These are phyloP conservation scores for Chesias legatella DNA, from an alignment of 2,888 invertebrate genomes.

Conservation along the genomic window DNA sequence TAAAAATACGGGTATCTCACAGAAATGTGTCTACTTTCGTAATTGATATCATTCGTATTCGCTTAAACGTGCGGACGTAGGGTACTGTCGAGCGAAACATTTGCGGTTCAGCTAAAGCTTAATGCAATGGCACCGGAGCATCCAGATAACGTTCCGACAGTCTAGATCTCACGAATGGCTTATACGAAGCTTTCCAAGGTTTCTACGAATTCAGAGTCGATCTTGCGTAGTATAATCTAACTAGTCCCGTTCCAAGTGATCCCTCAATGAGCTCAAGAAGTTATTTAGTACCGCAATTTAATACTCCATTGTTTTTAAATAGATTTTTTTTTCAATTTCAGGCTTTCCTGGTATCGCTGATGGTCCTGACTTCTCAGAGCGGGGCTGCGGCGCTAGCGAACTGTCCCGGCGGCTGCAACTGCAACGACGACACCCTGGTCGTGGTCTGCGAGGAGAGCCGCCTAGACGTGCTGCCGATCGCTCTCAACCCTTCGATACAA, in stretches of 20 bases:
- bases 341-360: constrained; percentile 62
- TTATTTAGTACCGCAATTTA: constrained; percentile 12
- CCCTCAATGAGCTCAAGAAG: constrained; percentile 5
- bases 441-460: constrained; percentile 93
- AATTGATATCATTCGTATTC: constrained; percentile 37
- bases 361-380: constrained; percentile 58
- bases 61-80: constrained; percentile 29
- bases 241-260: constrained; percentile 11
- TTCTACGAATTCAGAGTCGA: constrained; percentile 29
- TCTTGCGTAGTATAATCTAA: constrained; percentile 17
- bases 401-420: constrained; percentile 93
- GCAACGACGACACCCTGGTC: constrained; percentile 93
- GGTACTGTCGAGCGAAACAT: constrained; percentile 30
- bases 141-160: constrained; percentile 32
- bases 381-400: constrained; percentile 83
- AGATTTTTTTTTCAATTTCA: constrained; percentile 46
- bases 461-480: constrained; percentile 93
- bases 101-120: constrained; percentile 35
- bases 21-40: constrained; percentile 31
- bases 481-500: constrained; percentile 94
- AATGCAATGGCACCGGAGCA: constrained; percentile 32
- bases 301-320: background rate
- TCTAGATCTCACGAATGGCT: constrained; percentile 23
- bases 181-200: constrained; percentile 33
- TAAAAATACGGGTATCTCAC: constrained; percentile 40